Evolutionary conservation across 2,888 invertebrate genomes (phyloP).

Genomic region (Yponomeuta sedellus): DNA sequence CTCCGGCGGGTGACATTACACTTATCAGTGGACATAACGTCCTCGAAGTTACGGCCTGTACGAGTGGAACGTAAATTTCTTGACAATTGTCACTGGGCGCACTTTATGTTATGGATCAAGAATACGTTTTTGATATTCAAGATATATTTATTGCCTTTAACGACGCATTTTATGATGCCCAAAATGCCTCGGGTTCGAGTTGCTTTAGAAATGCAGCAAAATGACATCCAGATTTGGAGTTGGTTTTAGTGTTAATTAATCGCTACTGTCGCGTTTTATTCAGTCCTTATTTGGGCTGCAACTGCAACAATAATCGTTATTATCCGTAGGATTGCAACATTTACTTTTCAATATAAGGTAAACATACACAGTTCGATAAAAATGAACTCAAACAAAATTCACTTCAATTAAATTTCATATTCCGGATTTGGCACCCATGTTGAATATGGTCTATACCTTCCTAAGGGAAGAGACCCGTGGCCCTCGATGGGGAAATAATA

Average conservation of each 20-base stretch:
- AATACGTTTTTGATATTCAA: slow-evolving; percentile 71
- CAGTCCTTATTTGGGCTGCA: background rate
- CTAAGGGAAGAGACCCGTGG: too few relatives aligned
- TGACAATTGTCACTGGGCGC: slow-evolving; percentile 59
- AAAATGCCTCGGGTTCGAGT: background rate
- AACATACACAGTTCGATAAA: too few relatives aligned
- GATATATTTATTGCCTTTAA: slow-evolving; percentile 50
- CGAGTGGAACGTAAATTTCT: slow-evolving; percentile 54
- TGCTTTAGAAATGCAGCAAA: background rate
- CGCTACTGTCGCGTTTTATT: background rate
- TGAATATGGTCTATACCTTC: too few relatives aligned
- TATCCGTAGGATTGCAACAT: background rate
- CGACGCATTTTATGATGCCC: slow-evolving; percentile 12
- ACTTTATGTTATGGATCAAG: slow-evolving; percentile 73
- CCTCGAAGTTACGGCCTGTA: slow-evolving; percentile 69
- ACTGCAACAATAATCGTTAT: slow-evolving; percentile 4
- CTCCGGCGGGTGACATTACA: slow-evolving; percentile 61
- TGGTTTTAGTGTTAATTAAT: slow-evolving; percentile 7
- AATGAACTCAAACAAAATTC: too few relatives aligned
- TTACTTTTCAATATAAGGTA: background rate
- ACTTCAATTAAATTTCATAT: too few relatives aligned
- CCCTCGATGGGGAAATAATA: too few relatives aligned
- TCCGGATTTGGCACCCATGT: too few relatives aligned
- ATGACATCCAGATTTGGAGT: background rate
- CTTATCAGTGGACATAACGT: slow-evolving; percentile 72